phyloP scores from a whole-genome alignment of 2,113 vertebrate genomes.

The Meriones unguiculatus region DNA sequence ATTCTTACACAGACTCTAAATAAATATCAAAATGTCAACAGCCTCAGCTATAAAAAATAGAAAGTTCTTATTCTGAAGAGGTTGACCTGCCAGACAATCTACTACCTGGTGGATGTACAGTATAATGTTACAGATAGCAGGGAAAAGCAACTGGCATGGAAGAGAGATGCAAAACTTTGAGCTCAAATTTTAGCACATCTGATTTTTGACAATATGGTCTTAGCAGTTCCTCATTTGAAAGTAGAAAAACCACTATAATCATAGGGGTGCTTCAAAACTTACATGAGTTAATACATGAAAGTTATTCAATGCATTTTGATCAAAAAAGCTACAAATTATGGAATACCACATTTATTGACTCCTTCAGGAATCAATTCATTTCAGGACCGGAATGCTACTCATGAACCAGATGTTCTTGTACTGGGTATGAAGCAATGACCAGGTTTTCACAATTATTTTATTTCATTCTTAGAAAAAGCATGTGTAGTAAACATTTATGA shows the following conservation, averaged over 20 bases:
- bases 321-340: not conserved
- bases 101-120: not conserved
- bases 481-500: not conserved
- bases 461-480: not conserved
- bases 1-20: not conserved
- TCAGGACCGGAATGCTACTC: not conserved
- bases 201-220: not conserved
- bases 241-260: not conserved
- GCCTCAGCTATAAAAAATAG: slow-evolving; percentile 12
- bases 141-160: not conserved
- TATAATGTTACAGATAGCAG: not conserved
- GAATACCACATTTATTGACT: not conserved
- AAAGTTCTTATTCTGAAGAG: not conserved
- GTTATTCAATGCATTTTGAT: not conserved
- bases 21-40: slow-evolving; percentile 18
- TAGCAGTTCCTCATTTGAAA: not conserved
- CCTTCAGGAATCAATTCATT: not conserved
- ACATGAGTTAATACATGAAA: not conserved
- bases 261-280: not conserved
- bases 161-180: not conserved
- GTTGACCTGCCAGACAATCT: not conserved
- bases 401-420: not conserved
- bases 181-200: not conserved
- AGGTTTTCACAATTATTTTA: slow-evolving; percentile 12
- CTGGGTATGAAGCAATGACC: not conserved